Conservation (phyloP, 2,888 invertebrate genomes). For the Monopis laevigella region DNA sequence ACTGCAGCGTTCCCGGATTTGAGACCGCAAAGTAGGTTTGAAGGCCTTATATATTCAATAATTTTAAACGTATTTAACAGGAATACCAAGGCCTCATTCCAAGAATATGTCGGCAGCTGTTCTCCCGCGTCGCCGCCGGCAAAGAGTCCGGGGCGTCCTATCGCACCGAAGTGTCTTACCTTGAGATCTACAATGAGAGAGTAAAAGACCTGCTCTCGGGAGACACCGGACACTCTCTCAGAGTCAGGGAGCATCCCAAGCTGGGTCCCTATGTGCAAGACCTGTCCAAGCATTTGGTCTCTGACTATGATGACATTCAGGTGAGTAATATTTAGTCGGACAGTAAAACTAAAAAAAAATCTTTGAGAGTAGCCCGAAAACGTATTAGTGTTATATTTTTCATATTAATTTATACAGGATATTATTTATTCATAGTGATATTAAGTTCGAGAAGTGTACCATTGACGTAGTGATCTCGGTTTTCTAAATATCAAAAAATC, state of each 20-base stretch:
- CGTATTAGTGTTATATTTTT: too few species aligned
- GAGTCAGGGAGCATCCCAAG: conserved; percentile 83
- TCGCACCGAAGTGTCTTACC: conserved; percentile 86
- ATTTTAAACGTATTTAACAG: conserved; percentile 33
- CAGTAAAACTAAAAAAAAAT: too few species aligned
- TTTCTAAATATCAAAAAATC: too few species aligned
- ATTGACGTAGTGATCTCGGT: background rate
- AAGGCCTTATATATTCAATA: too few species aligned
- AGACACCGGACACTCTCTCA: conserved; percentile 73
- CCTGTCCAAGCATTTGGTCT: conserved; percentile 84
- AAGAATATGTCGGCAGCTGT: conserved; percentile 84
- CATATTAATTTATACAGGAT: too few species aligned
- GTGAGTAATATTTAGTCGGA: too few species aligned
- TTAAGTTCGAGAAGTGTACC: too few species aligned
- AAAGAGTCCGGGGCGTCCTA: conserved; percentile 85
- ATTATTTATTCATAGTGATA: too few species aligned
- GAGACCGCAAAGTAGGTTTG: too few species aligned
- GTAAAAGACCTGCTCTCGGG: conserved; percentile 76
- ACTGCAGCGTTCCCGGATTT: too few species aligned
- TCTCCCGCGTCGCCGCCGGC: conserved; percentile 82
- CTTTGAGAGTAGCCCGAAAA: too few species aligned
- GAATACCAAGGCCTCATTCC: conserved; percentile 86
- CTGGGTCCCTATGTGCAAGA: conserved; percentile 88
- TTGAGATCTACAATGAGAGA: conserved; percentile 87
- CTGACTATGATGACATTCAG: conserved; percentile 87